Base-by-base conservation (phyloP, 1,140 invertebrate species). In the Magallana ariakensis region DNA sequence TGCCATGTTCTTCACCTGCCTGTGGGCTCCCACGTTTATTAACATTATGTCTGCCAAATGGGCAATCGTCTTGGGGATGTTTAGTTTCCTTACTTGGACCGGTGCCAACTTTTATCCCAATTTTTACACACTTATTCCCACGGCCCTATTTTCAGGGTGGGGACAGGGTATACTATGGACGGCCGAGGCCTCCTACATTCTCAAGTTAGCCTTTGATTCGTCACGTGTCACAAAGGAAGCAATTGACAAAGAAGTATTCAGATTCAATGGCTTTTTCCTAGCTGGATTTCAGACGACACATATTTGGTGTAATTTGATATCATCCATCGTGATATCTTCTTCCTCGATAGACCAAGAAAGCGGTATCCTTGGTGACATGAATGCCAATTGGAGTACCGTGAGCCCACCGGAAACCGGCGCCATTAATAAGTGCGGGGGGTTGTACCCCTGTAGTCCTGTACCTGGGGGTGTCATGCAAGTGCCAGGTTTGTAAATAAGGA, bases 231-330 rank as follows among this genome's bases (percentile, higher is more conserved):
- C 90, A 0, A 90, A 89, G 57, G 92, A 92, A 54, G 88, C 92
- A 22, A 85, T 93, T 19, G 93, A 94, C 55, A 91, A 91, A 26
- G 92, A 94, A 83, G 91, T 94, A 87, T 94, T 94, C 82, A 89
- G 93, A n/a, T 94, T 94, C 83, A 93, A 94, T 86, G 93, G 93
- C 13, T 92, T 94, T 86, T 94, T 94, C 88, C 88, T 94, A n/a
- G 94, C 94, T 13, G 94, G 94, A 85, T 94, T 94, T 87, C 94
- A 94, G 84, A 93, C 94, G 10, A 94, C 94, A n/a, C 94, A 94
- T 89, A 93, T 94, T 55, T 94, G 93, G 93, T 93, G 94, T 9
- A 94, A 94, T 87, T 90, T 94, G 3, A 92, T 94, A 58, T 94
- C 93, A 3, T 94, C 93, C 1, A 83, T 94, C 57, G 88, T 94